Base-by-base conservation (phyloP, 2,888 invertebrate genomes). In the Galeopsomyia nigrocyanea region DNA sequence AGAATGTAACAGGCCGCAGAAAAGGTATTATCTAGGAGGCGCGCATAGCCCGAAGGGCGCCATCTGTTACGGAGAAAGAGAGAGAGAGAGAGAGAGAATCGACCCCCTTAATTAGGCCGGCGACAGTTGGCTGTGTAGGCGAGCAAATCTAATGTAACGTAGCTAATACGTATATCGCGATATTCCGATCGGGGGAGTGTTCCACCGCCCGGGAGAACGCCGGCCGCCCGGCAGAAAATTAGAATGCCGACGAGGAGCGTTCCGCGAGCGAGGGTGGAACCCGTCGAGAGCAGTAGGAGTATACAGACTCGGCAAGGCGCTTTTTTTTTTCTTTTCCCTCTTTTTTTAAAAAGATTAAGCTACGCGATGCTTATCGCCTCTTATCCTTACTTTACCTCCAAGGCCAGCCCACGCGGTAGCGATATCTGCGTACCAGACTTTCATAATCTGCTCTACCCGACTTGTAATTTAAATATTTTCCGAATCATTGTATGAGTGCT, bases 111-210 rank as follows among this genome's bases (percentile, higher is more conserved):
- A 85, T 85, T 84, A 85, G 82, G 77, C 79, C 78, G 79, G 80
- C 79, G 82, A 82, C 82, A 82, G 82, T 82, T 82, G 39, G 39
- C 39, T 39, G 39, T 7, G 83, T 81, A 80, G 70, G 75, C 81
- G 80, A 79, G 78, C 81, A 82, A 84, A 83, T 84, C 84, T 82
- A 84, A 85, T 84, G 82, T 81, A 81, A 81, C 76, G 77, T 74
- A 39, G 39, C 73, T 76, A 72, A 71, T 74, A 64, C 69, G 47
- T 31, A 5, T 39, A 47, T 31, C 26, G 9, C 7, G 13, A 26
- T 39, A 26, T 1, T n/a, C 14, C 47, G 56, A 26, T 22, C 39
- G 31, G 67, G 57, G 66, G n/a, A 22, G 56, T 16, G 46, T 16
- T 21, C 39, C 10, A 39, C 2, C 26, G 26, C 31, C 31, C 3